Evolutionary conservation across 2,888 invertebrate genomes (phyloP), one percentile per base, ranked within the genome.

Genomic region (Napeogenes sylphis): DNA sequence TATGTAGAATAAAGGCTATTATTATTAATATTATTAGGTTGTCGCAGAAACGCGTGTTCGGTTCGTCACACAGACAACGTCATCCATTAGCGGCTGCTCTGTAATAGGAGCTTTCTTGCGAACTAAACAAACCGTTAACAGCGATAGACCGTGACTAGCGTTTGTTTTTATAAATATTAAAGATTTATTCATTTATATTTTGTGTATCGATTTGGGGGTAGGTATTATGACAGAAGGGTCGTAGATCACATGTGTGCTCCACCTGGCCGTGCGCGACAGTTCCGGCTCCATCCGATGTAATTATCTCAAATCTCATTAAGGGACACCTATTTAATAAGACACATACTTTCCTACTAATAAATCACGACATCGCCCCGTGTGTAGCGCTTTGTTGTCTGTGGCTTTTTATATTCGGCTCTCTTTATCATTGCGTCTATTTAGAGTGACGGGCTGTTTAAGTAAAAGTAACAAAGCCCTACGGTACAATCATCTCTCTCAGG

Each of bases 111-210:
- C 42, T 12, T 46, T 56, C 66, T 65, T 64, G 63, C 55, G 58
- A 47, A 57, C 56, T 66, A 67, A 69, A 69, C 70, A 69, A 70
- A 69, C 69, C 70, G 69, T 68, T 65, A 68, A 33, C 64, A 47
- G 70, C 66, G 67, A 62, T 47, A 63, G 67, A 64, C 61, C 69
- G 67, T 62, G 67, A 66, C 67, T 53, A 46, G 33, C 45, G 58
- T 45, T 45, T 62, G 57, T 55, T 59, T 56, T 53, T 32, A 45
- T 33, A 6, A 42, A 42, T 42, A 42, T 42, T 10, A 10, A 42
- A 42, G 42, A 42, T 42, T 42, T 42, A 42, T 42, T 42, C 42
- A 42, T 42, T 10, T 12, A 42, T 10, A n/a, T 57, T 10, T 8
- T 13, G 56, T n/a, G 13, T 45, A 13, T 6, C 32, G 45, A 2